Conservation (phyloP, 2,888 invertebrate species). For the Rhorus exstirpatorius region DNA sequence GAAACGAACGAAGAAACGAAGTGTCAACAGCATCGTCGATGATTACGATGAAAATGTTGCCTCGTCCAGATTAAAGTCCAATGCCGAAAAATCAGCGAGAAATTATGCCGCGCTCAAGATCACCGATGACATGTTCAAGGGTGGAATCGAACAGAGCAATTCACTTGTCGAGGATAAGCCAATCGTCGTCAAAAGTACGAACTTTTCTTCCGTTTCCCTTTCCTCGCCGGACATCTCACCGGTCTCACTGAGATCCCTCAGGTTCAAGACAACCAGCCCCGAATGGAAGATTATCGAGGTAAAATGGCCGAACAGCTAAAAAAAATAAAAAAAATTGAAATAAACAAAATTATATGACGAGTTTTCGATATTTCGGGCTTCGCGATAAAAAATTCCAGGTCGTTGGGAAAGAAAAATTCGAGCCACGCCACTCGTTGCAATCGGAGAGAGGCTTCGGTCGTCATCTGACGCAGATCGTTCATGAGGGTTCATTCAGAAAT, state of each 20-base stretch:
- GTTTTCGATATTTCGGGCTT: not conserved
- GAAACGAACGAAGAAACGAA: conserved; percentile 52
- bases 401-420: conserved; percentile 13
- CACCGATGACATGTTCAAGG: conserved; percentile 80
- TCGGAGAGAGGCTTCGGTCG: conserved; percentile 46
- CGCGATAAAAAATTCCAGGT: not conserved
- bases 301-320: no score
- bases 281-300: conserved; percentile 74
- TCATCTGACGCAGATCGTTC: conserved; percentile 35
- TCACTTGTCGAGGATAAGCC: conserved; percentile 70
- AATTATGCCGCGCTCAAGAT: conserved; percentile 78
- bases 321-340: not conserved
- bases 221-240: conserved; percentile 14
- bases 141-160: conserved; percentile 77
- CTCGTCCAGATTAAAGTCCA: conserved; percentile 15
- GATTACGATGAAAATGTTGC: not conserved
- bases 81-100: conserved; percentile 71
- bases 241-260: conserved; percentile 28
- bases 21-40: conserved; percentile 46
- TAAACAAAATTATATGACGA: not conserved
- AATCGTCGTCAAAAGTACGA: conserved; percentile 17
- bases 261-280: conserved; percentile 44
- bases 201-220: conserved; percentile 34
- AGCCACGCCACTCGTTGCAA: conserved; percentile 10
- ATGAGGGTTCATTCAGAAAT: conserved; percentile 18